Conservation (phyloP, 1,140 invertebrate species). For the Apis laboriosa region DNA sequence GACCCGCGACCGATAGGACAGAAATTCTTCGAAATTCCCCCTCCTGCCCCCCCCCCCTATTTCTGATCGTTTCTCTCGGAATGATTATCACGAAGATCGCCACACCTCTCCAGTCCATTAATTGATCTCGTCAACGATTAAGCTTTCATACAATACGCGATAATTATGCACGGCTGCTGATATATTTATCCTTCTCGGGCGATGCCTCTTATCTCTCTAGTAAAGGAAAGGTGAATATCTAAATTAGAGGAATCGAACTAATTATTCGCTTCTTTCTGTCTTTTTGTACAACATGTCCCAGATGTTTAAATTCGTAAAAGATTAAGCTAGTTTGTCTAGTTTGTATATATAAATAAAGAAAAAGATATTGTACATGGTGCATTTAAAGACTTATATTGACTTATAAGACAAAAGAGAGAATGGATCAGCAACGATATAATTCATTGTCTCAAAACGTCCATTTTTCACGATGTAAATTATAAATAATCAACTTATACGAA, state of each 20-base stretch:
- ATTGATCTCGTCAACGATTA: conserved; percentile 41
- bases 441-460: too few relatives aligned
- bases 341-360: too few relatives aligned
- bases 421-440: too few relatives aligned
- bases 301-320: too few relatives aligned
- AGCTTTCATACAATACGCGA: conserved; percentile 41
- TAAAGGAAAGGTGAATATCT: conserved; percentile 35
- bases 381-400: too few relatives aligned
- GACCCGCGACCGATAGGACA: conserved; percentile 18
- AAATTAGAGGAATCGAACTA: conserved; percentile 57
- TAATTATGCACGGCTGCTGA: conserved; percentile 39
- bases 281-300: too few relatives aligned
- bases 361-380: too few relatives aligned
- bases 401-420: too few relatives aligned
- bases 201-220: conserved; percentile 3
- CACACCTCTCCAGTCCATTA: conserved; percentile 19
- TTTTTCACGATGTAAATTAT: too few relatives aligned
- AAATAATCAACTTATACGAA: too few relatives aligned
- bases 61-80: conserved; percentile 36
- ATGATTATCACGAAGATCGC: neutral
- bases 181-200: conserved; percentile 54
- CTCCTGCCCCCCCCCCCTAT: conserved; percentile 14
- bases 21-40: conserved; percentile 8
- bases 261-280: conserved; percentile 30
- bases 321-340: too few relatives aligned